Evolutionary conservation across 2,113 vertebrate genomes (phyloP).

Genomic region (Fregetta grallaria): DNA sequence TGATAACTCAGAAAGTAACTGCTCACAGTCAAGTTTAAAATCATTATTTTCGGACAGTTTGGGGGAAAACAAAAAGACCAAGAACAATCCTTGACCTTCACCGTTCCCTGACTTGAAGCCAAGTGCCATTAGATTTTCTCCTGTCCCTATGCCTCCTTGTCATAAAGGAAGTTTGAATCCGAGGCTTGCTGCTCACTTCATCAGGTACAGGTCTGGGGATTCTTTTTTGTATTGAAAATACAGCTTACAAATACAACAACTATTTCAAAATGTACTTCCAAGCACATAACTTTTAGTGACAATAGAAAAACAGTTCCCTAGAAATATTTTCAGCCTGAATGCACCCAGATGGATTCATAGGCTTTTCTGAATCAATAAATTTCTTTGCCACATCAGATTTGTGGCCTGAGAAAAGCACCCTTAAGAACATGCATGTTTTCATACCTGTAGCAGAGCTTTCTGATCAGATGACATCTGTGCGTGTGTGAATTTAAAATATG

Average conservation of each 20-base stretch:
- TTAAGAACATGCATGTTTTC: not conserved
- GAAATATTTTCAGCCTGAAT: not conserved
- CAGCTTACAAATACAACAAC: not conserved
- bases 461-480: not conserved
- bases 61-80: slow-evolving; percentile 17
- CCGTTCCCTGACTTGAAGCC: slow-evolving; percentile 15
- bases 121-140: slow-evolving; percentile 1
- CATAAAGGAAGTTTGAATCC: not conserved
- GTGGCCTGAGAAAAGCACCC: not conserved
- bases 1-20: slow-evolving; percentile 65
- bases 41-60: slow-evolving; percentile 48
- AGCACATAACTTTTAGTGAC: not conserved
- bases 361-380: not conserved
- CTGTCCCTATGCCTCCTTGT: not conserved
- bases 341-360: not conserved
- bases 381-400: not conserved
- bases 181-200: slow-evolving; percentile 10
- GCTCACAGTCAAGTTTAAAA: slow-evolving; percentile 46
- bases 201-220: not conserved
- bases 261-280: not conserved
- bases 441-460: not conserved
- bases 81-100: slow-evolving; percentile 42
- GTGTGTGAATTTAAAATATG: not conserved
- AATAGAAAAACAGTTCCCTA: not conserved
- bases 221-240: not conserved